These are phyloP conservation scores for Cerastis rubricosa DNA, from an alignment of 2,888 invertebrate genomes.

Conservation along the genomic window DNA sequence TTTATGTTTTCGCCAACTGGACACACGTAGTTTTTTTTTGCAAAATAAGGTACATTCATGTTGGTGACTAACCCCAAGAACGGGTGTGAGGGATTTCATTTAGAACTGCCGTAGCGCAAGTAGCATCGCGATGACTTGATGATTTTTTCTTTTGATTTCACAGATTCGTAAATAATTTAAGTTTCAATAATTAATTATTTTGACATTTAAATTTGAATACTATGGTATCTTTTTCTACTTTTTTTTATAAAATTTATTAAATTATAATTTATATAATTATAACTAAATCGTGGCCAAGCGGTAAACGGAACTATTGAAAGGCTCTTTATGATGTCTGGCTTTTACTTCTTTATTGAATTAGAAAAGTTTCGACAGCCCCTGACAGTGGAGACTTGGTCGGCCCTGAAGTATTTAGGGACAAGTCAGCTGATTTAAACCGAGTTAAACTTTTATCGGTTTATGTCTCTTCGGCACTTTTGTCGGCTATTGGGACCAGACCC, in stretches of 20 bases:
- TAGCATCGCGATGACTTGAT: not conserved
- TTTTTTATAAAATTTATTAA: not conserved
- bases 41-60: no score
- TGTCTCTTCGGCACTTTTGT: no score
- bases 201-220: no score
- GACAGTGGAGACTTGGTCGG: slow-evolving; percentile 1
- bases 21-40: no score
- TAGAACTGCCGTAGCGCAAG: not conserved
- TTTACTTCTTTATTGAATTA: slow-evolving; percentile 25
- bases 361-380: slow-evolving; percentile 23
- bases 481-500: slow-evolving; percentile 5
- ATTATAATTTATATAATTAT: not conserved
- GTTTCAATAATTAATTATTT: not conserved
- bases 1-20: no score
- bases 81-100: not conserved
- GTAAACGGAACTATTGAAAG: not conserved
- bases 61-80: no score
- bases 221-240: no score
- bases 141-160: not conserved
- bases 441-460: slow-evolving; percentile 1
- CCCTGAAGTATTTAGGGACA: slow-evolving; percentile 13
- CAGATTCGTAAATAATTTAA: not conserved
- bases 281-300: not conserved
- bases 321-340: not conserved
- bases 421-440: not conserved